A percentile compares a stretch with the other conserved stretches of the same genome.
These are phyloP conservation scores for Caenorhabditis tropicalis DNA, from an alignment of 1,140 invertebrate genomes.

Conservation along the genomic window DNA sequence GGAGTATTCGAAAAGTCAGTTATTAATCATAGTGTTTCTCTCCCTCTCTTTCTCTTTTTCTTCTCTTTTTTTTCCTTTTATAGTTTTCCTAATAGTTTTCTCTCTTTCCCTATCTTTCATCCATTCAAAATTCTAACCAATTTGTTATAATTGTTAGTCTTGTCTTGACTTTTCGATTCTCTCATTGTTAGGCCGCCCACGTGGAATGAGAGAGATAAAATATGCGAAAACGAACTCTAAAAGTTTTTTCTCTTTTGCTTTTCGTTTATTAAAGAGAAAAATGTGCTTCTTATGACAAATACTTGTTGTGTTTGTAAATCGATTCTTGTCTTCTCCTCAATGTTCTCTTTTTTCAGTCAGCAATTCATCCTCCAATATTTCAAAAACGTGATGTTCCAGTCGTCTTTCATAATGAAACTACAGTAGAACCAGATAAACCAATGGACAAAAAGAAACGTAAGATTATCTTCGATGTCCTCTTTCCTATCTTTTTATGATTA, in stretches of 20 bases:
- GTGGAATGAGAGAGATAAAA: background rate
- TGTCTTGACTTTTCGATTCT: background rate
- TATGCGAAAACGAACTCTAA: background rate
- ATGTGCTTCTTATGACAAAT: no score
- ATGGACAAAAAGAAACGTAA: slow-evolving; percentile 25
- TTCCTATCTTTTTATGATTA: background rate
- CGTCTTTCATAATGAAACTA: background rate
- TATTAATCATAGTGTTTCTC: background rate
- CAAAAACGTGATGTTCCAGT: background rate
- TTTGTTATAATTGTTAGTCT: background rate
- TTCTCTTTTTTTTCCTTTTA: no score
- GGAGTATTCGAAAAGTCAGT: slow-evolving; percentile 15
- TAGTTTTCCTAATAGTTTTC: background rate
- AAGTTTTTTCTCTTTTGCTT: no score
- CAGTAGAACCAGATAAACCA: background rate
- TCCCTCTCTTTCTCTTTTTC: background rate
- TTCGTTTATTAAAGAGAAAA: no score
- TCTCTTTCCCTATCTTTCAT: background rate
- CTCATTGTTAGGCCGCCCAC: background rate
- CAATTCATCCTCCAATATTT: slow-evolving; percentile 40
- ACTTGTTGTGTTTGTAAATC: background rate
- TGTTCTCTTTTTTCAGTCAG: background rate
- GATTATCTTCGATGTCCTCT: background rate
- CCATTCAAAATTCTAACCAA: slow-evolving; percentile 1
- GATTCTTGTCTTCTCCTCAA: background rate